Evolutionary conservation across 2,797 vertebrate genomes (phyloP), one percentile per base, ranked within the genome.

Genomic region (Acanthiza pusilla): DNA sequence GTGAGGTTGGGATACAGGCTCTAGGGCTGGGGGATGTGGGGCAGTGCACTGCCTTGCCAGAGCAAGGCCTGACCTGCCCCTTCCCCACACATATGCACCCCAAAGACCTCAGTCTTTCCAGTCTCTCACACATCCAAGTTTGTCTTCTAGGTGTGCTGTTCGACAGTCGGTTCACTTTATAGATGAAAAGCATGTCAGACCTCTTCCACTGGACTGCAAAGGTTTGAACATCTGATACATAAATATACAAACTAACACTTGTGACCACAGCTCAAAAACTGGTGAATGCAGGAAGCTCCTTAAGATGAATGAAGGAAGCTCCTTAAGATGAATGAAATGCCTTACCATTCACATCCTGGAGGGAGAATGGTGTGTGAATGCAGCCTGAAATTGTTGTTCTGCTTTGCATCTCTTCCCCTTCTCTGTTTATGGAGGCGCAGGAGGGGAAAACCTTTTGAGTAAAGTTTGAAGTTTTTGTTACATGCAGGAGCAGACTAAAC

Each of bases 141-240:
- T 42, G 54, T 61, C 29, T 78, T 72, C 16, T 11, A 36, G 10
- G 20, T 48, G 0, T 65, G 8, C 23, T 54, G 7, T 88, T 50
- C 32, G 57, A 0, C 30, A 38, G 47, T 10, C 25, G 19, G 4
- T 26, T 77, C 7, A 5, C 36, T 42, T 16, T 2, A 1, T 43
- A 23, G 51, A 21, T 36, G 7, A 34, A 71, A 71, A 61, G 11
- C 13, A 1, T 10, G 15, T 38, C 36, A 66, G 30, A 6, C 13
- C 23, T 58, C 8, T 32, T 18, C 27, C 2, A 0, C 11, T 32
- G 10, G 5, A n/a, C 16, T 0, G 2, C 18, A 5, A 2, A 72
- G 50, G 21, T 34, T 16, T 51, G 71, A n/a, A 40, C 8, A 3
- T 47, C 51, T 66, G 53, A 62, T 30, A 50, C 4, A 13, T 25